These are phyloP conservation scores for Apodemia mormo DNA, from an alignment of 2,888 invertebrate species.

Conservation along the genomic window DNA sequence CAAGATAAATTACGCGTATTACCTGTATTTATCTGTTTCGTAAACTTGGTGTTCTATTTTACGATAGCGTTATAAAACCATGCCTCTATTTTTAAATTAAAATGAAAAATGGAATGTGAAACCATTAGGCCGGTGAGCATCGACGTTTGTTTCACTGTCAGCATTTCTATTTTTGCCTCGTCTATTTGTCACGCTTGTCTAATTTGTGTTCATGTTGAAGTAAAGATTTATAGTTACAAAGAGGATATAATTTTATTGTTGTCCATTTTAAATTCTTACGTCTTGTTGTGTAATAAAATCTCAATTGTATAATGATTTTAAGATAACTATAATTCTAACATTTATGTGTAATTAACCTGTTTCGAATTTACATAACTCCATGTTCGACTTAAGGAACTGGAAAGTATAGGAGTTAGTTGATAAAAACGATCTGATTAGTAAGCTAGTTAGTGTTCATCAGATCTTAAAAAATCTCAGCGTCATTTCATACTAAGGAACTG, in stretches of 20 bases:
- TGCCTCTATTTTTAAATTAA: conserved; percentile 65
- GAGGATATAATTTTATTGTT: conserved; percentile 36
- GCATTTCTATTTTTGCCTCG: conserved; percentile 65
- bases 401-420: too few species aligned
- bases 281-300: conserved; percentile 30
- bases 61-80: conserved; percentile 37
- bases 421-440: too few species aligned
- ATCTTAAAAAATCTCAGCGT: too few species aligned
- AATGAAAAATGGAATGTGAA: conserved; percentile 76
- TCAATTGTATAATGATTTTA: conserved; percentile 1
- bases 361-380: neutral
- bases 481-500: too few species aligned
- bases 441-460: too few species aligned
- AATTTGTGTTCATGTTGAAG: conserved; percentile 73
- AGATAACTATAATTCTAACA: neutral
- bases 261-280: conserved; percentile 23
- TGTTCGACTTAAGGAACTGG: too few species aligned
- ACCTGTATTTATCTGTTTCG: conserved; percentile 28
- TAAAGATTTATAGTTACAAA: conserved; percentile 64
- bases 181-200: conserved; percentile 76
- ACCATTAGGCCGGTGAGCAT: conserved; percentile 59
- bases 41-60: conserved; percentile 28
- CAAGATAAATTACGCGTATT: conserved; percentile 26
- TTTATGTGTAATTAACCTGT: neutral
- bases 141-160: conserved; percentile 73